Base-by-base conservation (phyloP, 2,888 invertebrate species). In the Ligdia adustata region DNA sequence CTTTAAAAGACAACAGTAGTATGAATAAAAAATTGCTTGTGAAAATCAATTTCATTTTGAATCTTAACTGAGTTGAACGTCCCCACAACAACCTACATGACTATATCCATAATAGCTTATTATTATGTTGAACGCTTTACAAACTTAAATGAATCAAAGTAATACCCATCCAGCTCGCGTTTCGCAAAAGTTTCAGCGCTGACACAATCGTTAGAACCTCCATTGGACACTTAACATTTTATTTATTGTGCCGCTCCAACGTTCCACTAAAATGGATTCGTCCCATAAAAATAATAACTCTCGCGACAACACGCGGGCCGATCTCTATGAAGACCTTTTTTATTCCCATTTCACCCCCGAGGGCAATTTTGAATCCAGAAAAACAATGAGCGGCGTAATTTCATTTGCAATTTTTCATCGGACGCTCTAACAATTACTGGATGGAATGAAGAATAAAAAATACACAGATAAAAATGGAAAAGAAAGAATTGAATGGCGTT, bases 331-430 rank as follows among this genome's bases (percentile, higher is more conserved):
- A 65, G 60, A 60, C 64, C 60, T 67, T 69, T 66, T 67, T 67
- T 67, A 60, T 58, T 59, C 67, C n/a, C 64, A 67, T 72, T 69
- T 65, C 64, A 55, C 76, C 54, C 66, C 31, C 51, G 67, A 51
- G 69, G 50, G 59, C 67, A 64, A 68, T 76, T 74, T 65, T 44
- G 55, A 60, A 51, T 60, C 60, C 57, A 63, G 60, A 69, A 73
- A 60, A 74, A 75, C 77, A 77, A 75, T 75, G 74, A 72, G 70
- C 64, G 62, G 65, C 62, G 66, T 72, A 69, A 76, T 77, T 75
- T 72, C 71, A 71, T 75, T 74, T 70, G 71, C 72, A 70, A 75
- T 77, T 76, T 77, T 75, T 76, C 75, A 76, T 77, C 72, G 72
- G 68, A 64, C 66, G 68, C 66, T 69, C 66, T 64, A 72, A 75